These are phyloP conservation scores for Bombus affinis DNA, from an alignment of 1,140 invertebrate genomes.

Conservation along the genomic window DNA sequence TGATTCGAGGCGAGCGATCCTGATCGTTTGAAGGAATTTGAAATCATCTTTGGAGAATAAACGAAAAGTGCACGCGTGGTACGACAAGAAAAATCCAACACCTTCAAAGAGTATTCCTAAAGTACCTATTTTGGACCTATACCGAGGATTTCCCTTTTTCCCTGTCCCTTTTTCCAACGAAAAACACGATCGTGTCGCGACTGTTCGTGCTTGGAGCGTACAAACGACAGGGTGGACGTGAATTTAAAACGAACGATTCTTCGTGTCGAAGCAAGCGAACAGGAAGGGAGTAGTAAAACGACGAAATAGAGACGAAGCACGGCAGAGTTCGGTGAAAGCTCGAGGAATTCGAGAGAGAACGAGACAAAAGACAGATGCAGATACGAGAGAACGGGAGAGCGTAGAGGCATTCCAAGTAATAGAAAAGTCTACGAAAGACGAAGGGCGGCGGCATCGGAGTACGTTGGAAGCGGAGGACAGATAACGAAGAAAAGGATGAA, in stretches of 20 bases:
- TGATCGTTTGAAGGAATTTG: too few species aligned
- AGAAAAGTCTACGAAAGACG: conserved; percentile 35
- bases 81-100: background rate
- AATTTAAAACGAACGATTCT: conserved; percentile 20
- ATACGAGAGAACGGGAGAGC: conserved; percentile 39
- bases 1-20: too few species aligned
- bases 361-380: conserved; percentile 20
- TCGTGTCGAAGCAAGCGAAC: background rate
- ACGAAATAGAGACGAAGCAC: background rate
- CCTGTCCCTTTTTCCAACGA: background rate
- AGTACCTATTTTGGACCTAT: background rate
- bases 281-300: background rate
- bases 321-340: conserved; percentile 10
- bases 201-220: conserved; percentile 14
- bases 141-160: conserved; percentile 26
- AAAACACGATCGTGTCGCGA: conserved; percentile 26
- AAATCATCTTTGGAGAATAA: too few species aligned
- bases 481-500: background rate
- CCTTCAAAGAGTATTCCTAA: background rate
- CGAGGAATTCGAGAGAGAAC: conserved; percentile 34
- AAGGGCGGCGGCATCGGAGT: background rate
- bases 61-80: too few species aligned
- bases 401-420: conserved; percentile 45
- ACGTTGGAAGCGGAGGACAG: too few species aligned
- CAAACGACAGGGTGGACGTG: background rate